These are phyloP conservation scores for Megatriorchis doriae DNA, from an alignment of 2,113 vertebrate species.

Conservation along the genomic window DNA sequence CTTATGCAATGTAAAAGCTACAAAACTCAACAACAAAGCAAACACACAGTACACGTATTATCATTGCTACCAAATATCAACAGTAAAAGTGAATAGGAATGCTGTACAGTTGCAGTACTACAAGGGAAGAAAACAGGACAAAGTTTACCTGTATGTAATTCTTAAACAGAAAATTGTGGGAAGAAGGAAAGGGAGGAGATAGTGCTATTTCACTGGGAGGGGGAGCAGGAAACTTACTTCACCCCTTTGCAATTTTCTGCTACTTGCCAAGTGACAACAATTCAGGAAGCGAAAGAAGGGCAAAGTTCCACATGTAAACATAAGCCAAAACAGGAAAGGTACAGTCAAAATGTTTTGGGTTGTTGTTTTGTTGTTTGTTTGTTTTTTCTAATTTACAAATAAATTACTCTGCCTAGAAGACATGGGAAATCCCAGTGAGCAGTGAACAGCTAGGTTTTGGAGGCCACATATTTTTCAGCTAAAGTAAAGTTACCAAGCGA, in stretches of 20 bases:
- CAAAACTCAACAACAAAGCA: neutral
- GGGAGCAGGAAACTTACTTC: neutral
- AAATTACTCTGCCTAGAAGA: neutral
- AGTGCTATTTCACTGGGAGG: neutral
- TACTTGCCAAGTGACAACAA: neutral
- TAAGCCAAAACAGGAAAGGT: neutral
- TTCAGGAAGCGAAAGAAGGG: neutral
- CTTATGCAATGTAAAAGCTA: neutral
- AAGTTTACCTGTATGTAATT: neutral
- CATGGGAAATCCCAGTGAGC: neutral
- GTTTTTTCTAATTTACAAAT: neutral
- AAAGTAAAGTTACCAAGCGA: neutral
- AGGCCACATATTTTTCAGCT: neutral
- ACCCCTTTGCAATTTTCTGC: neutral
- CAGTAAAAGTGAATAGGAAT: neutral
- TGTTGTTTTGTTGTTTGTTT: neutral
- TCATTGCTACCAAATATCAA: neutral
- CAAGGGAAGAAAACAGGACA: fast-evolving
- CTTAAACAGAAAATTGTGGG: neutral
- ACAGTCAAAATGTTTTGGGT: neutral
- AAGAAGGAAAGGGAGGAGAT: neutral
- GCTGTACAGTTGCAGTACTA: neutral
- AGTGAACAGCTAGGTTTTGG: neutral
- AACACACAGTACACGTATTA: fast-evolving
- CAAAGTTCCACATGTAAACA: neutral